Evolutionary conservation across 1,140 invertebrate genomes (phyloP).

Genomic region (Drosophila miranda): DNA sequence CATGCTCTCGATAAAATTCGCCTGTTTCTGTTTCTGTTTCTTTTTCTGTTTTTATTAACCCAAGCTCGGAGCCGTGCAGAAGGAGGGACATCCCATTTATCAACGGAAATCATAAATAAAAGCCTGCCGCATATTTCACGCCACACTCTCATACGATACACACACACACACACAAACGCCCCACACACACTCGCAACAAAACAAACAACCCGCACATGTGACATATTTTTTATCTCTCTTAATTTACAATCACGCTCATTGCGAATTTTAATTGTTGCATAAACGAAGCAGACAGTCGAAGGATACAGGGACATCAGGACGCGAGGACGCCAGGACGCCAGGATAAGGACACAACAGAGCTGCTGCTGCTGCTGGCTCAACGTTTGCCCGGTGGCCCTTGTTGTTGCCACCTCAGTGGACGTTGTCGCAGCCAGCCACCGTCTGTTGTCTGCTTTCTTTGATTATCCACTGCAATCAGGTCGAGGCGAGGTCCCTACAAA

Average conservation of each 20-base stretch:
- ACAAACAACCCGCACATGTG: constrained; percentile 42
- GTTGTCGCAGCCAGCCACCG: constrained; percentile 3
- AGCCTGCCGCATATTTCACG: constrained; percentile 62
- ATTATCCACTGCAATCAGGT: constrained; percentile 63
- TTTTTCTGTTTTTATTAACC: constrained; percentile 25
- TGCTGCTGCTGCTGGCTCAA: no score
- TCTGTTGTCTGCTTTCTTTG: constrained; percentile 34
- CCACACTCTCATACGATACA: neutral
- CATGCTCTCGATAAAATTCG: constrained; percentile 60
- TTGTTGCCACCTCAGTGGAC: constrained; percentile 22
- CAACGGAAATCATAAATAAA: constrained; percentile 79
- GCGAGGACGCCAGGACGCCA: constrained; percentile 7
- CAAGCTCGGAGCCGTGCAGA: constrained; percentile 22
- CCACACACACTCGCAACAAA: neutral
- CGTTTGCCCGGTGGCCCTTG: neutral
- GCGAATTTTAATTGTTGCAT: constrained; percentile 73
- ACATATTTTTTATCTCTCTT: constrained; percentile 70
- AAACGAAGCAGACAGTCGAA: constrained; percentile 52
- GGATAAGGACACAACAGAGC: neutral
- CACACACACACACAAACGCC: neutral
- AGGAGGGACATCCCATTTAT: constrained; percentile 52
- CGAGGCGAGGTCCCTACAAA: neutral
- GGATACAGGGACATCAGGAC: constrained; percentile 4
- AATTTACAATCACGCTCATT: constrained; percentile 74
- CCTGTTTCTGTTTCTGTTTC: constrained; percentile 3